Base-by-base conservation (phyloP, 2,888 invertebrate genomes). In the Chironomus tentans region DNA sequence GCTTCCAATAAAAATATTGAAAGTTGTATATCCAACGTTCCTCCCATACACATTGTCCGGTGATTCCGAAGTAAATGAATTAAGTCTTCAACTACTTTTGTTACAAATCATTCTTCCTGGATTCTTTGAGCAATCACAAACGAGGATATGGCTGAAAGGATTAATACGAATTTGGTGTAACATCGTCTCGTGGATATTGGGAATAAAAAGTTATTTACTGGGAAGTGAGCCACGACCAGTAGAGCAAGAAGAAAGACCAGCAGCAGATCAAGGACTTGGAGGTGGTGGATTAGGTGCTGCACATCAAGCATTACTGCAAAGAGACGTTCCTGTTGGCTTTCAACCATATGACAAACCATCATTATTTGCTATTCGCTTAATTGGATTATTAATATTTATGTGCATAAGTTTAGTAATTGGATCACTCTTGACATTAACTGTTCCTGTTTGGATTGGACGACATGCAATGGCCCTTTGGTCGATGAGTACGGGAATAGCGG, bases 41-140 rank as follows among this genome's bases (percentile, higher is more conserved):
- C 86, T 99, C 79, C 99, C 99, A 0, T 99, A 98, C 82, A 94
- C 95, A 2, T 92, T 99, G 13, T 92, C 95, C 0, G 90, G 89
- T 0, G 94, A 94, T 80, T 90, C 92, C 0, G 93, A 95, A 82
- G 93, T 97, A 21, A 97, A 95, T 83, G 98, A 98, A 83, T 85
- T 98, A 7, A 97, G 97, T 18, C 85, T 99, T 81, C 98, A 99
- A 82, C 84, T 99, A 75, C 85, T 98, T 50, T 84, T 97, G 15
- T 85, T 97, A 68, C 97, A 97, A 89, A 94, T 98, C 48, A 95
- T 99, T 72, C 87, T 99, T 76, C 99, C 98, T 0, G 97, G 98
- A 0, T 86, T 99, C 61, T 86, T 99, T 77, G 98, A 99, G 81
- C 98, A 99, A 84, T 94, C 95, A 0, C 97, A 98, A 83, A 97